Evolutionary conservation across 2,113 vertebrate genomes (phyloP).

Genomic region (Grammomys surdaster): DNA sequence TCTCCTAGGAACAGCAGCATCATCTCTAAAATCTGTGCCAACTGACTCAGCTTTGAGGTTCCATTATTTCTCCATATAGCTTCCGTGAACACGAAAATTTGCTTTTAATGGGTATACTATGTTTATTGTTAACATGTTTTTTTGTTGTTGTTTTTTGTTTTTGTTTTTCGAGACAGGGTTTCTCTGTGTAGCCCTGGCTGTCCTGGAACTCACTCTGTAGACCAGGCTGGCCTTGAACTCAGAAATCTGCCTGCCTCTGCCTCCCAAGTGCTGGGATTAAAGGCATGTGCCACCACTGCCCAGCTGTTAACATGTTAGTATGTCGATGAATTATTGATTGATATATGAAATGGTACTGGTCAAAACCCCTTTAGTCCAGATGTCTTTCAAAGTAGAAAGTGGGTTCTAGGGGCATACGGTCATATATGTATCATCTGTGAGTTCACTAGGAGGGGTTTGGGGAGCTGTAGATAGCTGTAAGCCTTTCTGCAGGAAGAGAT

Average conservation of each 20-base stretch:
- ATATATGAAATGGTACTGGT: neutral
- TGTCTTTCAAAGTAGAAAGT: neutral
- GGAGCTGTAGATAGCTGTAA: neutral
- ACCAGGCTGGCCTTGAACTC: too few relatives aligned
- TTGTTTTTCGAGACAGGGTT: too few relatives aligned
- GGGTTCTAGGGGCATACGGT: neutral
- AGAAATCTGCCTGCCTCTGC: too few relatives aligned
- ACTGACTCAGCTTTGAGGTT: neutral
- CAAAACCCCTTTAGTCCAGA: neutral
- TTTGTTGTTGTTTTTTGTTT: too few relatives aligned
- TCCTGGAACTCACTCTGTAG: too few relatives aligned
- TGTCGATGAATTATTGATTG: conserved; percentile 15
- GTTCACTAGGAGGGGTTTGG: neutral
- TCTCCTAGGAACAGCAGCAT: neutral
- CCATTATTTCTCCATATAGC: neutral
- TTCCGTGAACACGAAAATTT: neutral
- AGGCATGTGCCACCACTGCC: too few relatives aligned
- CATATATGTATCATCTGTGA: neutral
- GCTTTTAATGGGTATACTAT: neutral
- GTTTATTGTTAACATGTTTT: neutral
- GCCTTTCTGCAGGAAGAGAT: neutral
- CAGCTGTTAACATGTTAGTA: neutral
- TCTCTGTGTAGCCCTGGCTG: too few relatives aligned
- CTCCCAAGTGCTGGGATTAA: too few relatives aligned
- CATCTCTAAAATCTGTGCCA: neutral